phyloP scores from a whole-genome alignment of 2,888 invertebrate species.

The Scotopteryx bipunctaria region DNA sequence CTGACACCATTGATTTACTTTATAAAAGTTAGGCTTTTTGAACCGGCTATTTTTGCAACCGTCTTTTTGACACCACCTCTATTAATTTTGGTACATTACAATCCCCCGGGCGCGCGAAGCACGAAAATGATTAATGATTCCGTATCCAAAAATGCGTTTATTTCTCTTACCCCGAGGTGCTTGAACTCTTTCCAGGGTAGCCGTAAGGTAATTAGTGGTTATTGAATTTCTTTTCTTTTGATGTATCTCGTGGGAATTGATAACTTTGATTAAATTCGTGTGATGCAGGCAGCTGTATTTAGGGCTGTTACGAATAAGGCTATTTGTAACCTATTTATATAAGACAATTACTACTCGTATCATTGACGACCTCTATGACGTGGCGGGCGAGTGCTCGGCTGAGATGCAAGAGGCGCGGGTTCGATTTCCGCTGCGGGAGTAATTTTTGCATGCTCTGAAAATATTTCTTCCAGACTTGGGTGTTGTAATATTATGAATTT shows the following conservation, averaged over 20 bases:
- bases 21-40: too few species aligned
- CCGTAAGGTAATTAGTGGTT: conserved; percentile 53
- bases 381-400: too few species aligned
- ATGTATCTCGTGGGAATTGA: conserved; percentile 41
- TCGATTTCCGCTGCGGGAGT: too few species aligned
- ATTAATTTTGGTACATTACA: conserved; percentile 12
- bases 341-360: too few species aligned
- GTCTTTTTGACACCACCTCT: conserved; percentile 5
- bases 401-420: too few species aligned
- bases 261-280: conserved; percentile 43
- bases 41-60: background rate
- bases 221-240: conserved; percentile 53
- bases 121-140: conserved; percentile 67
- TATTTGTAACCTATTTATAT: too few species aligned
- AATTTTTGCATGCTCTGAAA: too few species aligned
- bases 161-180: conserved; percentile 52
- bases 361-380: too few species aligned
- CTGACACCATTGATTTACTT: too few species aligned
- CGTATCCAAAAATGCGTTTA: conserved; percentile 54
- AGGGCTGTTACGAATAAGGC: background rate
- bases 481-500: too few species aligned
- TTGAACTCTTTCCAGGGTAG: conserved; percentile 61
- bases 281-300: background rate
- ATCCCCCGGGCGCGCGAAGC: conserved; percentile 54
- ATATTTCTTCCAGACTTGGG: too few species aligned